Base-by-base conservation (phyloP, 1,140 invertebrate species). In the Bursaphelenchus mucronatus region DNA sequence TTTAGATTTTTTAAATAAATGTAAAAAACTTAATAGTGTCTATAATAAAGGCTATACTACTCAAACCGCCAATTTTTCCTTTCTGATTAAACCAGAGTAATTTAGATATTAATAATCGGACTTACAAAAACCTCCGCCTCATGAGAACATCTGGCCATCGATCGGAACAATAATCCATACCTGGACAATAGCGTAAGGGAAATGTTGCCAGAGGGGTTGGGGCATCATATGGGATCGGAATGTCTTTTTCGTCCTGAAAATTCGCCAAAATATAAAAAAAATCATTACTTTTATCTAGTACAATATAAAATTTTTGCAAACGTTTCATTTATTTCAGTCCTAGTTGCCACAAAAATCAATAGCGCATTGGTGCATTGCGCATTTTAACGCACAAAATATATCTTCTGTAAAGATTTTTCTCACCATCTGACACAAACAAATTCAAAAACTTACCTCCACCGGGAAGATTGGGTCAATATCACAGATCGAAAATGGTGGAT, bases 401-500 rank as follows among this genome's bases (percentile, higher is more conserved):
- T 49, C 13, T 49, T 49, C 13, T 49, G 13, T 49, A 1, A 49
- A 49, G 4, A 55, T 4, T 4, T n/a, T 4, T 3, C 54, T 4
- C 4, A n/a, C 13, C 6, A 21, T 15, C 6, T 1, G 39, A 4
- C n/a, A 39, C 13, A 15, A 55, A n/a, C n/a, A 55, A 55, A 55
- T 15, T 55, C n/a, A 13, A 15, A 44, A 11, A 59, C 15, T 45
- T 15, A 59, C 57, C 21, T 59, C 19, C 2, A 9, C 10, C 40
- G 57, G 57, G 41, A 59, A 59, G n/a, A 59, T 39, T 6, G 57
- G 45, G 11, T 59, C 57, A 17, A 15, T 39, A 44, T 59, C 40
- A 39, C 13, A 59, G 13, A 59, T n/a, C 40, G 40, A 44, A 39
- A 59, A 59, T 39, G 57, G 57, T 39, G 57, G 57, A 50, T 59